These are phyloP conservation scores for Propithecus perrieri DNA, from an alignment of 2,797 vertebrate species.

Conservation along the genomic window DNA sequence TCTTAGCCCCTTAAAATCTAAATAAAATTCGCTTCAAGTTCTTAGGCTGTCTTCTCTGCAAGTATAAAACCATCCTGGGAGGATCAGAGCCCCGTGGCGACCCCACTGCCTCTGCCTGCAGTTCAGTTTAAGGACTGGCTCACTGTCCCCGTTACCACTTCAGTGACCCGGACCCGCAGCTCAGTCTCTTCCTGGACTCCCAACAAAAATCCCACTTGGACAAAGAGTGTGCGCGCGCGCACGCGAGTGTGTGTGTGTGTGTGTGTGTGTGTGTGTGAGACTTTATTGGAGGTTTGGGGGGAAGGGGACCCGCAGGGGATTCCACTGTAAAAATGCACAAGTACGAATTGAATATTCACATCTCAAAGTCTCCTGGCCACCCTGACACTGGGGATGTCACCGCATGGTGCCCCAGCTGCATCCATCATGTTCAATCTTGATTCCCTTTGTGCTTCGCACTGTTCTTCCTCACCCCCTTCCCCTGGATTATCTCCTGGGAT, in stretches of 20 bases:
- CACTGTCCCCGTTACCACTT: not conserved
- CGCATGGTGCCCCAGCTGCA: rapidly evolving
- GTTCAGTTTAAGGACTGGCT: not conserved
- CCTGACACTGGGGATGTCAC: not conserved
- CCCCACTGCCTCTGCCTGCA: not conserved
- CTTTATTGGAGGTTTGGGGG: not conserved
- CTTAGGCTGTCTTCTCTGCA: not conserved
- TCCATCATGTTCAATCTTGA: not conserved
- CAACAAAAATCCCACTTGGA: not conserved
- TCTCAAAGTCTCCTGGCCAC: not conserved
- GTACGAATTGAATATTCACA: not conserved
- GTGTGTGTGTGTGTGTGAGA: not conserved
- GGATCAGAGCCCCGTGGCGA: not conserved
- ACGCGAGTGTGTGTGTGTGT: not conserved
- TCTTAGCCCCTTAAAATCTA: not conserved
- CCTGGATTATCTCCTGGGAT: not conserved
- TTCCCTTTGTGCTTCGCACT: not conserved
- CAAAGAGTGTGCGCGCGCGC: too few species aligned
- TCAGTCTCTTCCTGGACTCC: not conserved
- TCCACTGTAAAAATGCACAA: not conserved
- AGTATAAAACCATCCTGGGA: not conserved
- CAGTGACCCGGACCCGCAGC: not conserved
- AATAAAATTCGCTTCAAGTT: not conserved
- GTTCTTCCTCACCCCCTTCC: not conserved
- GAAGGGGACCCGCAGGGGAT: not conserved